Evolutionary conservation across 1,140 invertebrate species (phyloP).

Genomic region (Drosophila nigrodunni): DNA sequence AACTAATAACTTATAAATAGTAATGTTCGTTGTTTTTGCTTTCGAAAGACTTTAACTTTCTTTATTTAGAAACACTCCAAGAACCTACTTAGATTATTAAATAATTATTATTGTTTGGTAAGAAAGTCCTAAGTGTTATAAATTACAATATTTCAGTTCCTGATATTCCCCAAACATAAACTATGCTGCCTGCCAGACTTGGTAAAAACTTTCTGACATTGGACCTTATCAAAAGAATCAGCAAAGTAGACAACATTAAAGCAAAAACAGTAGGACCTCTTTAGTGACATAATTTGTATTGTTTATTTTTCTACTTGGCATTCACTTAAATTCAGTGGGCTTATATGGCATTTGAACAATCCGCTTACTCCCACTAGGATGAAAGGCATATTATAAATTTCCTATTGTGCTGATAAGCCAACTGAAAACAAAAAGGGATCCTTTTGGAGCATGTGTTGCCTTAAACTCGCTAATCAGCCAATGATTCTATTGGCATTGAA

Average conservation of each 20-base stretch:
- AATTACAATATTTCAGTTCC: constrained; percentile 8
- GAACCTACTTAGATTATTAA: constrained; percentile 5
- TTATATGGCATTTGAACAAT: constrained; percentile 57
- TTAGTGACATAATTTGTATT: constrained; percentile 70
- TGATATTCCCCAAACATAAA: constrained; percentile 15
- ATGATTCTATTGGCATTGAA: constrained; percentile 62
- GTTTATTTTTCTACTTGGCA: constrained; percentile 3
- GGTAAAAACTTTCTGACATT: constrained; percentile 24
- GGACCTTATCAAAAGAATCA: constrained; percentile 30
- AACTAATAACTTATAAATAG: no score
- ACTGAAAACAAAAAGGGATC: background rate
- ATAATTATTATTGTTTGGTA: background rate
- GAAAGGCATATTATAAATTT: constrained; percentile 71
- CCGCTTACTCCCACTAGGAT: constrained; percentile 23
- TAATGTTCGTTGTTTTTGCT: no score
- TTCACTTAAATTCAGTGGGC: constrained; percentile 15
- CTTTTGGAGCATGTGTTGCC: constrained; percentile 1
- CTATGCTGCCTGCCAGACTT: constrained; percentile 4
- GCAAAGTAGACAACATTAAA: constrained; percentile 11
- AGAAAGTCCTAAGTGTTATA: background rate
- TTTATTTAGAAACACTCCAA: no score
- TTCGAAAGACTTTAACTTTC: no score
- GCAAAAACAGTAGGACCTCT: constrained; percentile 25
- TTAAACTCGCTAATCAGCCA: constrained; percentile 66
- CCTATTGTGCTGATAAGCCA: constrained; percentile 39